Evolutionary conservation across 2,888 invertebrate species (phyloP).

Genomic region (Platycnemis pennipes): DNA sequence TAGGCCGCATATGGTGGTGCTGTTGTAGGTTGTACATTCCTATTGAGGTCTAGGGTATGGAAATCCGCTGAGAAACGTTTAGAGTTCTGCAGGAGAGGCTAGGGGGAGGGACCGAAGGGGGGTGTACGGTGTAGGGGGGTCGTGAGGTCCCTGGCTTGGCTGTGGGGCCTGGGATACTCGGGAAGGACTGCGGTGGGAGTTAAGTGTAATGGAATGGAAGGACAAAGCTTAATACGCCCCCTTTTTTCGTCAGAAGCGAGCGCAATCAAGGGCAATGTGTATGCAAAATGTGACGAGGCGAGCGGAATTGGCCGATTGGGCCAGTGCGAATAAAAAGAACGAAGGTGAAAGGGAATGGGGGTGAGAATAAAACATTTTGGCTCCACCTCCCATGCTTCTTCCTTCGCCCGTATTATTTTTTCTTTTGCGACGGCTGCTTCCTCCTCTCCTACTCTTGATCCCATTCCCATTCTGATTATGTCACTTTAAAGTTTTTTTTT

Average conservation of each 20-base stretch:
- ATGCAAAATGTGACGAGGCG: constrained; percentile 31
- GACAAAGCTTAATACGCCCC: not conserved
- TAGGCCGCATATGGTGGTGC: too few species aligned
- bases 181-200: not conserved
- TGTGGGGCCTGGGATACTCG: too few species aligned
- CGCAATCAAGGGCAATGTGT: constrained; percentile 31
- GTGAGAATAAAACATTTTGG: not conserved
- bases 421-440: not conserved
- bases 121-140: too few species aligned
- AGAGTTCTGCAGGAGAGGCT: too few species aligned
- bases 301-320: constrained; percentile 5
- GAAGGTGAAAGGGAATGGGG: not conserved
- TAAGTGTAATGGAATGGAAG: constrained; percentile 15
- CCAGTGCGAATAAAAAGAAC: not conserved
- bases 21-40: too few species aligned
- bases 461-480: not conserved
- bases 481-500: not conserved
- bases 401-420: not conserved
- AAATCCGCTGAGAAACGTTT: too few species aligned
- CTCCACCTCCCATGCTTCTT: not conserved
- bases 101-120: too few species aligned
- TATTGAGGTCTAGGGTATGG: too few species aligned
- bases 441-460: not conserved
- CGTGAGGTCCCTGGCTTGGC: too few species aligned
- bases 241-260: not conserved